These are phyloP conservation scores for Siniperca scherzeri DNA, from an alignment of 2,797 vertebrate species.

Conservation along the genomic window DNA sequence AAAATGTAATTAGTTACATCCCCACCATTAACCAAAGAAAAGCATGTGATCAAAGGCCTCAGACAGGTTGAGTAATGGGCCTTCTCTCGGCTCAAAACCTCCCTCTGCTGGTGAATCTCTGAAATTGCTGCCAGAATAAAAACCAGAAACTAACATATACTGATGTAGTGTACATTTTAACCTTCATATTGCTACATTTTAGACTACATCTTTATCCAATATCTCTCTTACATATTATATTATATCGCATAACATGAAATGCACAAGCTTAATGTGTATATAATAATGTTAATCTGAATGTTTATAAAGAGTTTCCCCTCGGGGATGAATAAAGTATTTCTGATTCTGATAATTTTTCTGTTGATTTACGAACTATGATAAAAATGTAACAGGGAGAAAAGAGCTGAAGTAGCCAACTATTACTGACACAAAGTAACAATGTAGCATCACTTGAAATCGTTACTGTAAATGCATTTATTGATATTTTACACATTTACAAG, in stretches of 20 bases:
- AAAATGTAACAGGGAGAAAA: not conserved
- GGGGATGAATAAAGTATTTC: too few relatives aligned
- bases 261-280: not conserved
- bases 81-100: conserved; percentile 54
- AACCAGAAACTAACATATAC: not conserved
- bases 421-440: not conserved
- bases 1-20: not conserved
- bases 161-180: not conserved
- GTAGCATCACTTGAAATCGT: too few relatives aligned
- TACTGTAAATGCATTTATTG: too few relatives aligned
- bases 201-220: not conserved
- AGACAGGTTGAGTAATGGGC: not conserved
- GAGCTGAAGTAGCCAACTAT: too few relatives aligned
- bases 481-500: not conserved
- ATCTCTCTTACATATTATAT: not conserved
- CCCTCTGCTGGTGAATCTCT: conserved; percentile 74
- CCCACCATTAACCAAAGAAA: not conserved
- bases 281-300: not conserved
- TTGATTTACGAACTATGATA: too few relatives aligned
- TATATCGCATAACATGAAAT: not conserved
- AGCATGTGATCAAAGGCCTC: not conserved
- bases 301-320: too few relatives aligned
- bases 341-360: too few relatives aligned
- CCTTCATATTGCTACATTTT: not conserved
- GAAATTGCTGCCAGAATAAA: conserved; percentile 30